Conservation (phyloP, 2,113 vertebrate species). For the Gobio gobio region DNA sequence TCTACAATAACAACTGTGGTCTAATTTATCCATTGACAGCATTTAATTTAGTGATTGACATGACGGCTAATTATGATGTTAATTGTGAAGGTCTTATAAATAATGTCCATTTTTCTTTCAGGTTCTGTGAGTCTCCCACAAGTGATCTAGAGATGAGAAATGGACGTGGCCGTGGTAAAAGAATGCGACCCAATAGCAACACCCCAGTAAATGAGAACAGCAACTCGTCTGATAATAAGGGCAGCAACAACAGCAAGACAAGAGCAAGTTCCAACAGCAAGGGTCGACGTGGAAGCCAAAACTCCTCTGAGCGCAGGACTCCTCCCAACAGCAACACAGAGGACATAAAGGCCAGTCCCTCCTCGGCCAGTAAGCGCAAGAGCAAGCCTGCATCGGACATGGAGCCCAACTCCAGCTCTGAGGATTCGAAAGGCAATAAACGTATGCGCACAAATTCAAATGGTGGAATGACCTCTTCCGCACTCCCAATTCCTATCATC, state of each 20-base stretch:
- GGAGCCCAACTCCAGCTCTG: slow-evolving; percentile 99
- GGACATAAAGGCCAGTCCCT: slow-evolving; percentile 95
- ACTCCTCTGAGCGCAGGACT: slow-evolving; percentile 91
- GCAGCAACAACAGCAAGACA: slow-evolving; percentile 89
- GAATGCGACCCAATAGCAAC: slow-evolving; percentile 95
- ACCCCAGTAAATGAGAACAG: slow-evolving; percentile 87
- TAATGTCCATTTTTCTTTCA: slow-evolving; percentile 61
- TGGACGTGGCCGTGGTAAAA: slow-evolving; percentile 92
- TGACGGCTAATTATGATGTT: background rate
- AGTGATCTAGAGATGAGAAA: slow-evolving; percentile 98
- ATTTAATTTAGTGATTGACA: no score
- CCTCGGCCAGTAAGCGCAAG: slow-evolving; percentile 91
- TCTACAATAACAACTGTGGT: no score
- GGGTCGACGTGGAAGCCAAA: slow-evolving; percentile 95
- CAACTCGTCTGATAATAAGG: slow-evolving; percentile 89
- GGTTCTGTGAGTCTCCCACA: slow-evolving; percentile 98
- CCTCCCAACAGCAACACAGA: slow-evolving; percentile 84
- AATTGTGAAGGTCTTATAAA: background rate
- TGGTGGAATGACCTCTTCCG: slow-evolving; percentile 68
- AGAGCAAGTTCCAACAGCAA: slow-evolving; percentile 93
- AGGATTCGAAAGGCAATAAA: slow-evolving; percentile 98
- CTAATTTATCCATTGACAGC: no score
- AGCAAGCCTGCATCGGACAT: slow-evolving; percentile 94
- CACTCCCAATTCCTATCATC: slow-evolving; percentile 74
- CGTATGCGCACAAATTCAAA: slow-evolving; percentile 94